phyloP scores from a whole-genome alignment of 1,140 invertebrate species.

The Sycophaga agraensis region DNA sequence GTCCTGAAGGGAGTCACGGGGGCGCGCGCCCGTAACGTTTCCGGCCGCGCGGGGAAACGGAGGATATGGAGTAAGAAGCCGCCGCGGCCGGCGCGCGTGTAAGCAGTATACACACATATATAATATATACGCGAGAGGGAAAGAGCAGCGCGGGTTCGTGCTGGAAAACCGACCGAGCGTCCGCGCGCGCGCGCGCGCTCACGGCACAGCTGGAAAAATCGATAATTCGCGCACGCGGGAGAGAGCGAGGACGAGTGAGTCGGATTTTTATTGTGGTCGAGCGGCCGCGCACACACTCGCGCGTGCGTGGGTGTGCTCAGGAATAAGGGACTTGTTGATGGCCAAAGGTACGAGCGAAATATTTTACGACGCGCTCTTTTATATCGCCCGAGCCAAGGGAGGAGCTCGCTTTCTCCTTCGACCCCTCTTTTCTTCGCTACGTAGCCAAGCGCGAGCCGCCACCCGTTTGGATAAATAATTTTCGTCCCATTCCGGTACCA shows the following conservation, averaged over 20 bases:
- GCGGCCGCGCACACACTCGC: neutral
- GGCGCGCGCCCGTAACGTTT: neutral
- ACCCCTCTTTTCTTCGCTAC: neutral
- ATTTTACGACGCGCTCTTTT: slow-evolving; percentile 17
- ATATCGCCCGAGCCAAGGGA: neutral
- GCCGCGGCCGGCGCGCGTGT: neutral
- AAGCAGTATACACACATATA: too few relatives aligned
- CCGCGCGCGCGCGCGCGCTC: neutral
- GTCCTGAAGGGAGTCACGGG: too few relatives aligned
- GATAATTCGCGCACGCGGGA: slow-evolving; percentile 17
- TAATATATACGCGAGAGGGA: neutral
- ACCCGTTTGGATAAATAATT: slow-evolving; percentile 16
- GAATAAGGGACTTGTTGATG: slow-evolving; percentile 16
- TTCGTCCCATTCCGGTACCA: neutral
- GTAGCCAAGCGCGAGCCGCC: too few relatives aligned
- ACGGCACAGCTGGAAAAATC: neutral
- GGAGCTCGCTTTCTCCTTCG: neutral
- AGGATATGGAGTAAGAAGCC: neutral
- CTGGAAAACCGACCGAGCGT: neutral
- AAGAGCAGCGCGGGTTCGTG: neutral
- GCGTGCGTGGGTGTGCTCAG: too few relatives aligned
- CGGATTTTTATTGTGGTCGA: slow-evolving; percentile 1
- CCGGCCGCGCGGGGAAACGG: neutral
- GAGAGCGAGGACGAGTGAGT: neutral
- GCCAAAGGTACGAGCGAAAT: slow-evolving; percentile 4